These are phyloP conservation scores for Cyclina sinensis DNA, from an alignment of 1,140 invertebrate species.

Conservation along the genomic window DNA sequence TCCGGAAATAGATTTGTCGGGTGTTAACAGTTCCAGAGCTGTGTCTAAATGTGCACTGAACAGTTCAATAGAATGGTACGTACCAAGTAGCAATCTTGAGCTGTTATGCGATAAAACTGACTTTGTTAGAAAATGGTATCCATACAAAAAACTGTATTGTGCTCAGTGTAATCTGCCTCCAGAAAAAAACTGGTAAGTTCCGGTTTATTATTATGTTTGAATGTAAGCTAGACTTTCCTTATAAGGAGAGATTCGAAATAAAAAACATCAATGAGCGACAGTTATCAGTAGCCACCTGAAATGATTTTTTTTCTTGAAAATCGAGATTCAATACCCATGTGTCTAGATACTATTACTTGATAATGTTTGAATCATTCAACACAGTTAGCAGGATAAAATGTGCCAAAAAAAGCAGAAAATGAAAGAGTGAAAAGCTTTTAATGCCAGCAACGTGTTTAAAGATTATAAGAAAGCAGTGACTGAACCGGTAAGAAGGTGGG, in stretches of 20 bases:
- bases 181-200: background rate
- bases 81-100: background rate
- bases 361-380: no score
- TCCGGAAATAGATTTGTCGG: background rate
- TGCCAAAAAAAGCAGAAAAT: no score
- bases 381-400: no score
- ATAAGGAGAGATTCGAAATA: background rate
- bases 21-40: no score
- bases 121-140: background rate
- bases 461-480: no score
- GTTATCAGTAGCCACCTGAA: background rate
- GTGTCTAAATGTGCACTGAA: background rate
- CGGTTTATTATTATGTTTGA: background rate
- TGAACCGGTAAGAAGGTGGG: no score
- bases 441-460: no score
- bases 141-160: conserved; percentile 10
- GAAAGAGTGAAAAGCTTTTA: no score
- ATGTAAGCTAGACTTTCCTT: background rate
- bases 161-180: background rate
- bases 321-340: no score
- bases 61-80: background rate
- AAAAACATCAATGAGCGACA: background rate
- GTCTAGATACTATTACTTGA: no score
- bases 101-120: background rate
- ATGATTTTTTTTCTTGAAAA: no score